Evolutionary conservation across 2,888 invertebrate genomes (phyloP).

Genomic region (Amblyjoppa fuscipennis): DNA sequence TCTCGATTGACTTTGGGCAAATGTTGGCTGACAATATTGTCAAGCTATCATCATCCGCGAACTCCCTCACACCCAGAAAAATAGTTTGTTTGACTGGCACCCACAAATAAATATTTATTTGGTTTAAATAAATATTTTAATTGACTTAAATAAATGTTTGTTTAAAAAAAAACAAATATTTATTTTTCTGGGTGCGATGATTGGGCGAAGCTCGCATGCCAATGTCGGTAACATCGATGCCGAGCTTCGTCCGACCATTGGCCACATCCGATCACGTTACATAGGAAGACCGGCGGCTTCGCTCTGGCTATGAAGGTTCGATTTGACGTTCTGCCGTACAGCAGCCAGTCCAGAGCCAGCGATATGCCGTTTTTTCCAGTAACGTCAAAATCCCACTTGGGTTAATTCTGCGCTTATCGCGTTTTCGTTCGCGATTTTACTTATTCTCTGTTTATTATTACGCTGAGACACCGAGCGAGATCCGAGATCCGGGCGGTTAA

Average conservation of each 20-base stretch:
- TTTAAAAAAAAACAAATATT: too few relatives aligned
- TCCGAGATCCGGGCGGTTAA: slow-evolving; percentile 48
- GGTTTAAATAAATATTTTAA: too few relatives aligned
- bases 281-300: background rate
- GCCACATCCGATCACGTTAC: too few relatives aligned
- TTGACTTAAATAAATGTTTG: too few relatives aligned
- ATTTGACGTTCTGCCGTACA: background rate
- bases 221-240: too few relatives aligned
- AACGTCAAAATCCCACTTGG: background rate
- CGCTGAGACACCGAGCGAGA: slow-evolving; percentile 5
- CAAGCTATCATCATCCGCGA: too few relatives aligned
- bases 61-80: background rate
- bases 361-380: background rate
- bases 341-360: too few relatives aligned
- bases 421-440: background rate
- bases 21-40: too few relatives aligned
- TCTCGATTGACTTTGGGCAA: too few relatives aligned
- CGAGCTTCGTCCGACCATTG: too few relatives aligned
- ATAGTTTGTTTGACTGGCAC: background rate
- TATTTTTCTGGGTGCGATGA: background rate
- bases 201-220: background rate
- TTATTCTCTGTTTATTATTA: slow-evolving; percentile 30
- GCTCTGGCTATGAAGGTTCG: background rate
- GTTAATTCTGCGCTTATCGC: background rate
- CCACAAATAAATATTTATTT: too few relatives aligned